These are phyloP conservation scores for Bostrychus sinensis DNA, from an alignment of 2,113 vertebrate species.

Conservation along the genomic window DNA sequence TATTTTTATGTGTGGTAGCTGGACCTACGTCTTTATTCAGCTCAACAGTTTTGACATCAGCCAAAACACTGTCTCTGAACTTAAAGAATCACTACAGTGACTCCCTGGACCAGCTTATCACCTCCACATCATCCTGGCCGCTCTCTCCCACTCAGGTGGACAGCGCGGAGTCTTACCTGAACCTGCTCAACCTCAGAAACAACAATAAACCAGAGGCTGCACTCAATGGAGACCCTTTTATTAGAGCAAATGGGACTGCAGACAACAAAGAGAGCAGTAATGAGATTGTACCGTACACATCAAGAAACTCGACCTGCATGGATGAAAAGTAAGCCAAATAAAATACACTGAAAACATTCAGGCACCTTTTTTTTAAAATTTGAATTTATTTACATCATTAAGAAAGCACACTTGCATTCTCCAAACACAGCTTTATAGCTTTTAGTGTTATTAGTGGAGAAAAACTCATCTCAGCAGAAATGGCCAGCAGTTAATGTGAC, in stretches of 20 bases:
- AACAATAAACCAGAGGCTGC: conserved; percentile 14
- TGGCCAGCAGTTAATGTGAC: conserved; percentile 60
- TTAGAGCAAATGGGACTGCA: conserved; percentile 46
- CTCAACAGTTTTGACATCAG: conserved; percentile 48
- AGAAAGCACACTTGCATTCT: conserved; percentile 13
- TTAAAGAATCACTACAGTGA: conserved; percentile 85
- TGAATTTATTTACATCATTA: not conserved
- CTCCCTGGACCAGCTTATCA: conserved; percentile 76
- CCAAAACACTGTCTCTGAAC: conserved; percentile 81
- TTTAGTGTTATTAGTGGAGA: conserved; percentile 59
- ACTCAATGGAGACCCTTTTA: conserved; percentile 25
- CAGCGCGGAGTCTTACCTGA: conserved; percentile 81
- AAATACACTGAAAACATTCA: not conserved
- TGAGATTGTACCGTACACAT: conserved; percentile 50
- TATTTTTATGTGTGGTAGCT: conserved; percentile 59
- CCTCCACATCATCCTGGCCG: conserved; percentile 79
- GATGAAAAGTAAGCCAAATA: conserved; percentile 79
- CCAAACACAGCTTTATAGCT: conserved; percentile 34
- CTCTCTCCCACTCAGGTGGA: conserved; percentile 53
- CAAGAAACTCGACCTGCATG: conserved; percentile 52
- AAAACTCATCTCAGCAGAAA: conserved; percentile 65
- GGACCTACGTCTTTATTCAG: conserved; percentile 71
- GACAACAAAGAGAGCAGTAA: conserved; percentile 64
- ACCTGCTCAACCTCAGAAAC: conserved; percentile 80
- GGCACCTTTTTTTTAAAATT: conserved; percentile 3